Percentiles rank a stretch among this genome's conserved stretches.
Evolutionary conservation across 2,113 vertebrate species (phyloP).

Genomic region (Apus apus): DNA sequence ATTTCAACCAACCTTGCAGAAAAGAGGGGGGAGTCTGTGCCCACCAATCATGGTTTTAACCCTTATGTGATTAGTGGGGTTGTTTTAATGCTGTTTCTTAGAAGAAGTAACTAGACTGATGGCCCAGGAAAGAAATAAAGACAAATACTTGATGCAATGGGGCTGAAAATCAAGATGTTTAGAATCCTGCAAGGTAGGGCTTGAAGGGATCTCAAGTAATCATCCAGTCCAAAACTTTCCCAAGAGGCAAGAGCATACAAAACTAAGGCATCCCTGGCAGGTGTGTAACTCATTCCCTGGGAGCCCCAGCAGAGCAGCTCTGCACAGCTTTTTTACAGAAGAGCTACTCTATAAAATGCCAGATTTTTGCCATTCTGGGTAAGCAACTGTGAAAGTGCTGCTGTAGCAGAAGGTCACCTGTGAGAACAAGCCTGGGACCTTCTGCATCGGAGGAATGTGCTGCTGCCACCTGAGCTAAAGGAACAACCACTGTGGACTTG

Average conservation of each 20-base stretch:
- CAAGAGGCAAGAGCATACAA: neutral
- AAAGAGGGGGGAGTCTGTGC: neutral
- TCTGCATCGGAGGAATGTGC: neutral
- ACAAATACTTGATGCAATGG: neutral
- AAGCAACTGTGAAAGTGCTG: neutral
- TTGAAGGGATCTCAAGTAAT: neutral
- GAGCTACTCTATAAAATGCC: neutral
- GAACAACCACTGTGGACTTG: accelerated
- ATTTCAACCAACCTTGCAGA: conserved; percentile 56
- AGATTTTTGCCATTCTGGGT: neutral
- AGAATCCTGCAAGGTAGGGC: neutral
- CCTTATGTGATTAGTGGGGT: conserved; percentile 12
- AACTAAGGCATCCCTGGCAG: neutral
- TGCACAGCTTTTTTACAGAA: neutral
- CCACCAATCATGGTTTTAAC: conserved; percentile 54
- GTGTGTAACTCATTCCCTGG: neutral
- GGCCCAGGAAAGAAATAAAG: neutral
- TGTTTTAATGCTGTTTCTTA: neutral
- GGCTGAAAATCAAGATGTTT: neutral
- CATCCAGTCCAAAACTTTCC: neutral
- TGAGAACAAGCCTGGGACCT: neutral
- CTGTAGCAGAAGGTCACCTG: neutral
- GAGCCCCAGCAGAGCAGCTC: neutral
- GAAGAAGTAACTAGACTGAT: neutral
- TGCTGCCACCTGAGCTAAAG: neutral